These are phyloP conservation scores for Loxodonta africana DNA, from an alignment of 2,113 vertebrate species.

Conservation along the genomic window DNA sequence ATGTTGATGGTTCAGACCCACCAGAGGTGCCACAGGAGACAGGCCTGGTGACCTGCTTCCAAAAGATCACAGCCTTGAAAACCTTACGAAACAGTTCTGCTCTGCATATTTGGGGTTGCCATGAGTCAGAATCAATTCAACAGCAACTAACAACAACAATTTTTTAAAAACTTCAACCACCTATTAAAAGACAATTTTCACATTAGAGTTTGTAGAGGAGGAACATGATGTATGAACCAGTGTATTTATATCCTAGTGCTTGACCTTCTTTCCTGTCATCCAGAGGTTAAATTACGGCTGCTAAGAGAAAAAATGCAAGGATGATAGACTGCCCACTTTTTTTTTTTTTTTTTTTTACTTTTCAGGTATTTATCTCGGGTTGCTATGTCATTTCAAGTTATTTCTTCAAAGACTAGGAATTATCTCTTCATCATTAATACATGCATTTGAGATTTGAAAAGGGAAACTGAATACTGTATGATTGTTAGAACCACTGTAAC, in stretches of 20 bases:
- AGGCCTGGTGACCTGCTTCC: not conserved
- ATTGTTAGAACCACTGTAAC: not conserved
- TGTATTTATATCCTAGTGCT: constrained; percentile 38
- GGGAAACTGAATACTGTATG: constrained; percentile 19
- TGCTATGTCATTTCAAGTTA: constrained; percentile 23
- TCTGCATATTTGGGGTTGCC: not conserved
- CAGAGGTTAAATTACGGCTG: constrained; percentile 16
- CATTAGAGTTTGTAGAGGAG: not conserved
- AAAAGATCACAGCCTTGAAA: not conserved
- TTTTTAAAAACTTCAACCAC: not conserved
- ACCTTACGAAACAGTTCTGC: not conserved
- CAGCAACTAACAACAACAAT: not conserved
- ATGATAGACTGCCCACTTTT: not conserved
- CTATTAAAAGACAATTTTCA: constrained; percentile 21
- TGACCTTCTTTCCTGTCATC: not conserved
- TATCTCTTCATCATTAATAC: constrained; percentile 30
- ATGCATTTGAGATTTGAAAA: constrained; percentile 14
- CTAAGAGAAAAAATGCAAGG: constrained; percentile 36
- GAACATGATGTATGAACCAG: not conserved
- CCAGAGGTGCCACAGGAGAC: not conserved
- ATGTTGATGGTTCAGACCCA: not conserved
- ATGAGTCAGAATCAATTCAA: not conserved
- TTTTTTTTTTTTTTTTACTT: not conserved
- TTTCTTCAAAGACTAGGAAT: constrained; percentile 38
- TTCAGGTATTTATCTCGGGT: not conserved